Evolutionary conservation across 2,888 invertebrate species (phyloP).

Genomic region (Agrochola litura): DNA sequence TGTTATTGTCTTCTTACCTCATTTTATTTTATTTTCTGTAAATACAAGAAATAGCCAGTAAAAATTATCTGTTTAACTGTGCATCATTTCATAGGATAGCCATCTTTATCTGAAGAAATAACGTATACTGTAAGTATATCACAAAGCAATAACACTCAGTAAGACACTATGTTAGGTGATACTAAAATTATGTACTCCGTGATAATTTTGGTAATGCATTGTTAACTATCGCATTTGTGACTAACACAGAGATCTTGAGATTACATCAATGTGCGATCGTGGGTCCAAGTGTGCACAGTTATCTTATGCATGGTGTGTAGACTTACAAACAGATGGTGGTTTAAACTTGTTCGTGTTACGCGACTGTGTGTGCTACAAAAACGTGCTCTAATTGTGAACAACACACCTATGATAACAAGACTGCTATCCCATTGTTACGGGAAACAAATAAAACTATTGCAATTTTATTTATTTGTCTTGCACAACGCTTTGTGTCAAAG

Average conservation of each 20-base stretch:
- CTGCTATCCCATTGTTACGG: constrained; percentile 2
- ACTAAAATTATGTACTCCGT: constrained; percentile 81
- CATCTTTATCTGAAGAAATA: constrained; percentile 91
- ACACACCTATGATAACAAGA: constrained; percentile 1
- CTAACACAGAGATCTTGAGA: constrained; percentile 74
- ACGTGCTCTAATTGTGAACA: constrained; percentile 65
- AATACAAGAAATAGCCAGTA: constrained; percentile 91
- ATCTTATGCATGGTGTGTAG: constrained; percentile 87
- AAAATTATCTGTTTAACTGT: constrained; percentile 95
- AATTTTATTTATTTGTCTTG: constrained; percentile 10
- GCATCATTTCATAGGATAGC: constrained; percentile 94
- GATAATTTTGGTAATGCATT: constrained; percentile 78
- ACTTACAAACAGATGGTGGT: constrained; percentile 85
- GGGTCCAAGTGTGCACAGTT: constrained; percentile 80
- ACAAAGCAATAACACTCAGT: constrained; percentile 90
- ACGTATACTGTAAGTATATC: constrained; percentile 91
- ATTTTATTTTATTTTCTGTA: constrained; percentile 84
- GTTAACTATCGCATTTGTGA: constrained; percentile 79
- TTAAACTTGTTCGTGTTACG: constrained; percentile 74
- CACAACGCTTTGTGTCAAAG: not conserved
- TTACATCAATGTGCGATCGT: constrained; percentile 72
- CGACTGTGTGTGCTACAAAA: constrained; percentile 80
- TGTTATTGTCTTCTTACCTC: constrained; percentile 75
- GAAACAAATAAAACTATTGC: constrained; percentile 1
- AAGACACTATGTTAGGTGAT: constrained; percentile 89